These are phyloP conservation scores for Timema cristinae DNA, from an alignment of 2,888 invertebrate genomes.

Conservation along the genomic window DNA sequence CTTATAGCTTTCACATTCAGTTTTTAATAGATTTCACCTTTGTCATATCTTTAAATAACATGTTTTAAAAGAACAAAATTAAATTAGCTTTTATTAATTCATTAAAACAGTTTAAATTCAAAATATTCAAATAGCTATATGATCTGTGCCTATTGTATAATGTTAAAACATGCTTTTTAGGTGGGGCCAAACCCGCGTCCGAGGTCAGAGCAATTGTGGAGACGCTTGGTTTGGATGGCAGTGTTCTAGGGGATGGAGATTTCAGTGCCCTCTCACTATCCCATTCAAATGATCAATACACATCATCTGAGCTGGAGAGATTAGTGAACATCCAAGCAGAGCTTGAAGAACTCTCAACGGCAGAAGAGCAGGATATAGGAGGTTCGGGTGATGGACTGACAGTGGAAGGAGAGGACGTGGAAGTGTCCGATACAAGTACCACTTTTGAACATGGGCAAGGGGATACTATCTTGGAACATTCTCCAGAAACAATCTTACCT, in stretches of 20 bases:
- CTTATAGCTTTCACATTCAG: too few species aligned
- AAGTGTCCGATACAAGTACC: constrained; percentile 23
- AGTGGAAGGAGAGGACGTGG: constrained; percentile 26
- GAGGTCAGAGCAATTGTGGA: constrained; percentile 41
- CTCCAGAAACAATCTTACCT: constrained; percentile 29
- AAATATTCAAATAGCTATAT: not conserved
- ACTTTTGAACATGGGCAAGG: constrained; percentile 18
- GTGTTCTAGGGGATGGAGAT: constrained; percentile 41
- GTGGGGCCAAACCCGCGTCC: constrained; percentile 24
- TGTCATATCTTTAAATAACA: not conserved
- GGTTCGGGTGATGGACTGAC: constrained; percentile 25
- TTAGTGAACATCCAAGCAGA: constrained; percentile 47
- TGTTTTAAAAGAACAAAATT: not conserved
- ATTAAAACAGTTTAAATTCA: not conserved
- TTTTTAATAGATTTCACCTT: not conserved
- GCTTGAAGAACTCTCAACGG: constrained; percentile 42
- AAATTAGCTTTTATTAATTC: not conserved
- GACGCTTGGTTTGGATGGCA: constrained; percentile 39
- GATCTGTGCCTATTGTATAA: not conserved
- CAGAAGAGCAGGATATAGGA: constrained; percentile 24
- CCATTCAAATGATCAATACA: constrained; percentile 36
- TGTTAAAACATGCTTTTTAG: constrained; percentile 17
- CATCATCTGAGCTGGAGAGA: constrained; percentile 43
- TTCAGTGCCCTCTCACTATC: constrained; percentile 40
- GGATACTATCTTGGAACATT: constrained; percentile 12